These are phyloP conservation scores for Vidua macroura DNA, from an alignment of 2,113 vertebrate genomes.

Conservation along the genomic window DNA sequence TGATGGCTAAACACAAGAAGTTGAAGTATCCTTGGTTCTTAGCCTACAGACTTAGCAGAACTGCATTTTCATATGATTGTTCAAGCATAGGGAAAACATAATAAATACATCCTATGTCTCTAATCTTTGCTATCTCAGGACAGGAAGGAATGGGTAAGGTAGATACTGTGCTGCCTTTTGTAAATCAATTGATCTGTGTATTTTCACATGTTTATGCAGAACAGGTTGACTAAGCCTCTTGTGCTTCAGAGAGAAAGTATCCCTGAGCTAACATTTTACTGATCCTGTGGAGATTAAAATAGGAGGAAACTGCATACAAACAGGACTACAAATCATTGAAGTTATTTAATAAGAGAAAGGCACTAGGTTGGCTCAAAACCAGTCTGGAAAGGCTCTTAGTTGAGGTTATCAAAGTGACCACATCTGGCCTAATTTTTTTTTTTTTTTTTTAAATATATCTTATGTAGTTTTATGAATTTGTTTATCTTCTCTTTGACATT, in stretches of 20 bases:
- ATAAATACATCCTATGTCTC: background rate
- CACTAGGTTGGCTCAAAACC: background rate
- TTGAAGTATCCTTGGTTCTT: background rate
- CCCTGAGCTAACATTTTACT: background rate
- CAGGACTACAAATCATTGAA: constrained; percentile 9
- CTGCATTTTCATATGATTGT: background rate
- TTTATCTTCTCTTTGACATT: background rate
- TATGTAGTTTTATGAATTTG: background rate
- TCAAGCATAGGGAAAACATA: background rate
- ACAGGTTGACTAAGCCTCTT: constrained; percentile 9
- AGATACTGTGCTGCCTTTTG: constrained; percentile 2
- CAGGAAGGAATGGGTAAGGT: constrained; percentile 26
- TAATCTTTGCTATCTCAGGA: constrained; percentile 12
- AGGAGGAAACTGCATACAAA: constrained; percentile 8
- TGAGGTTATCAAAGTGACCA: background rate
- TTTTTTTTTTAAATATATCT: background rate
- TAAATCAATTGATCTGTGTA: background rate
- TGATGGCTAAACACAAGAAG: background rate
- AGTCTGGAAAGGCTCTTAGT: background rate
- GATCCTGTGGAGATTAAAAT: constrained; percentile 25
- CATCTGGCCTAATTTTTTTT: background rate
- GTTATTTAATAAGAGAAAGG: constrained; percentile 4
- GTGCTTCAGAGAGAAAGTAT: constrained; percentile 15
- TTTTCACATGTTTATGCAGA: constrained; percentile 24
- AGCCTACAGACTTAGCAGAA: background rate